Evolutionary conservation across 2,113 vertebrate species (phyloP), one percentile per base, ranked within the genome.

Genomic region (Salvelinus namaycush): DNA sequence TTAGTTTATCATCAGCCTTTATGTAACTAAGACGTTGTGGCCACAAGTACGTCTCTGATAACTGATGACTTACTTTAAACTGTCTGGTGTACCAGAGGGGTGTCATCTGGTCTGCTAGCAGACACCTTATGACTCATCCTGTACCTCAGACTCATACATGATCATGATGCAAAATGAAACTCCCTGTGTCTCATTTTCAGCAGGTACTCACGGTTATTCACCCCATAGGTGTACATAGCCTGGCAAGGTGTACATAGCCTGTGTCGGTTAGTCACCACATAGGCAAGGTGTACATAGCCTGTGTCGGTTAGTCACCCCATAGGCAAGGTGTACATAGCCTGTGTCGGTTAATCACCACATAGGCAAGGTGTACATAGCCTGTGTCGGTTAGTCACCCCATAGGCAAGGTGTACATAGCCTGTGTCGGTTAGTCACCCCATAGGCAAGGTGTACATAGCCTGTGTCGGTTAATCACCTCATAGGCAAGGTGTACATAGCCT

Each of bases 91-190:
- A 44, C 39, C 39, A 44, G 2, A 12, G 39, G 9, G 39, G 39
- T 44, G 39, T 75, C 24, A 54, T 29, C 31, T 3, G 22, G 44
- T 34, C 8, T 26, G 1, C 64, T 27, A 8, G 26, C 66, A 57
- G 54, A 69, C 64, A 51, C 74, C 6, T 1, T 18, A 26, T 75
- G 74, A 76, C 31, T 76, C 74, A 76, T 76, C 68, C 14, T 54
- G 16, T 54, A 54, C 3, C 16, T 20, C 5, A 31, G 5, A 69
- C 29, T 9, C 26, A 13, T 68, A 26, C 67, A 75, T 54, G 51
- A 16, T 14, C 68, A 68, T 68, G 66, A 76, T 59, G 29, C 29
- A 59, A 60, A 22, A 39, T 59, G 48, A 76, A 69, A 69, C 67
- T 68, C 66, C 68, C 48, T 54, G 8, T 68, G 8, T 54, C 74